Base-by-base conservation (phyloP, 2,797 vertebrate genomes). In the Eulemur rubriventer region DNA sequence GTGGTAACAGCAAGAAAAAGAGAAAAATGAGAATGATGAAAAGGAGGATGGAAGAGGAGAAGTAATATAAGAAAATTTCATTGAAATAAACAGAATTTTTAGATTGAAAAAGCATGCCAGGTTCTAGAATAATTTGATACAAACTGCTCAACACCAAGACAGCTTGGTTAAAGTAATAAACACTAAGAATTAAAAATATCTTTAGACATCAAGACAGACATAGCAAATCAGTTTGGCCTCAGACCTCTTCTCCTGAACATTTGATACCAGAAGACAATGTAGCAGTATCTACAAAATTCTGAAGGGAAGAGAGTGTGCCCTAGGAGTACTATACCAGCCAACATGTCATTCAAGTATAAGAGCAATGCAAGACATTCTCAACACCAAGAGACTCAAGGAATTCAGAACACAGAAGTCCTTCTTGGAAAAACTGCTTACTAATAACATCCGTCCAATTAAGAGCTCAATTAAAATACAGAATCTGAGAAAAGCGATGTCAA, bases 141-240 rank as follows among this genome's bases (percentile, higher is more conserved):
- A 41, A 70, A 76, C 61, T 67, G 46, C 7, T 87, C n/a, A 20
- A 57, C 18, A 84, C 48, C 41, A 83, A 76, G 46, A 63, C 18
- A 76, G n/a, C 38, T 87, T 73, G 30, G 26, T 89, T 92, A 80
- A 95, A 87, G 70, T n/a, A 92, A 73, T 75, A 70, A 59, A 70
- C 59, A 65, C 84, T 35, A 78, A 87, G 72, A 96, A 86, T 41
- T n/a, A 59, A 81, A 96, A 89, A 14, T 26, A 87, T 46, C 20
- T 93, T 89, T 70, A 50, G 76, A 43, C 13, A 79, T 69, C 4
- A 50, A 86, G 61, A 82, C 41, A 46, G 61, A 92, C 85, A 86
- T 89, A 59, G 61, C 16, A 85, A 78, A 83, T 88, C 22, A 17
- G 46, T 80, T 35, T 79, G 46, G n/a, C 26, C 63, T 73, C 38